A percentile compares a stretch with the other conserved stretches of the same genome.
These are phyloP conservation scores for Neolamprologus toae DNA, from an alignment of 2,113 vertebrate species.

Conservation along the genomic window DNA sequence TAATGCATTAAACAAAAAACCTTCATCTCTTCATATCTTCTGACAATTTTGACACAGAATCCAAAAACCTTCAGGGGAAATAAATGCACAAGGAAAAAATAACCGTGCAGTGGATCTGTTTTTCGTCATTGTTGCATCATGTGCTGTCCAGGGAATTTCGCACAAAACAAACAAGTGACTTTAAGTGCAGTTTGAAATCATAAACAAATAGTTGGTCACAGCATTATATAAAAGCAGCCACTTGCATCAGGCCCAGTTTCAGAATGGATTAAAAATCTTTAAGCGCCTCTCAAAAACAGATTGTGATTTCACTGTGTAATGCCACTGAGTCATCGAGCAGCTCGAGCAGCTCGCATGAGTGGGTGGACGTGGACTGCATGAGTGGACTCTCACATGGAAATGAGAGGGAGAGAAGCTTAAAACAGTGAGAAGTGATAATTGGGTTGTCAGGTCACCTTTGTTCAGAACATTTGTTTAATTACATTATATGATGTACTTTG, in stretches of 20 bases:
- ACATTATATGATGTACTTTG: neutral
- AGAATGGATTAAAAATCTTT: constrained; percentile 12
- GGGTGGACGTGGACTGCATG: constrained; percentile 22
- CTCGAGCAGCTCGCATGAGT: constrained; percentile 14
- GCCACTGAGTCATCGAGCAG: constrained; percentile 32
- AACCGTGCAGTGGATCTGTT: neutral
- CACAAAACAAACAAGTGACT: constrained; percentile 7
- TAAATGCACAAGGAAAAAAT: neutral
- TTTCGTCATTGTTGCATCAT: constrained; percentile 41
- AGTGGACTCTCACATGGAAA: constrained; percentile 35
- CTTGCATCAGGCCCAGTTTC: constrained; percentile 15
- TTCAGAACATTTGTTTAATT: constrained; percentile 11
- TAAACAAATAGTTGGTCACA: neutral
- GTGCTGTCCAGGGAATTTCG: neutral
- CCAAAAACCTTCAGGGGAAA: neutral
- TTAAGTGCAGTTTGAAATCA: neutral
- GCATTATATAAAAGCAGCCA: neutral
- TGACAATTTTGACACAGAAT: neutral
- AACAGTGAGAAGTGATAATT: neutral
- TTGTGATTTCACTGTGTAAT: constrained; percentile 21
- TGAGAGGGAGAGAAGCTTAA: neutral
- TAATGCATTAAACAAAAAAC: neutral
- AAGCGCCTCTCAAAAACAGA: constrained; percentile 40
- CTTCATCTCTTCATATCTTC: neutral
- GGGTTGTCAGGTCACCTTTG: constrained; percentile 12